These are phyloP conservation scores for Ochotona curzoniae DNA, from an alignment of 2,113 vertebrate species.

Conservation along the genomic window DNA sequence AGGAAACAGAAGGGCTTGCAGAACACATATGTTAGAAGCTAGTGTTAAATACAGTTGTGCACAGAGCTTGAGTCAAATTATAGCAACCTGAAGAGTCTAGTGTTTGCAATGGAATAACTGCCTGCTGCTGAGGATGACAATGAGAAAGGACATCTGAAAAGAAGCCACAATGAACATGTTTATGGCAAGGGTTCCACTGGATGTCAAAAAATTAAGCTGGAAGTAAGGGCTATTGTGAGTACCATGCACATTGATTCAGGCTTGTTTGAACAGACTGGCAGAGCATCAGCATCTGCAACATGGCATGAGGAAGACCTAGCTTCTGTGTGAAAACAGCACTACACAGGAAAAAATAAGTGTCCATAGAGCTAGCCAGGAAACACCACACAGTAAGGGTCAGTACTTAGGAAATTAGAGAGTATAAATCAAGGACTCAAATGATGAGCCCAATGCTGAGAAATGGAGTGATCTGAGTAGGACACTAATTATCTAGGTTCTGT, in stretches of 20 bases:
- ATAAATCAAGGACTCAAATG: neutral
- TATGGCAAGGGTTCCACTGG: neutral
- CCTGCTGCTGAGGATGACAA: neutral
- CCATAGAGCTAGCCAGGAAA: neutral
- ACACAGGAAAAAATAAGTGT: neutral
- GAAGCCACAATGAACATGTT: neutral
- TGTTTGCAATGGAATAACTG: neutral
- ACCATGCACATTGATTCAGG: neutral
- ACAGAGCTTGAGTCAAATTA: neutral
- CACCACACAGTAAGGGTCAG: neutral
- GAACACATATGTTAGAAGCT: neutral
- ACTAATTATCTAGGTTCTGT: neutral
- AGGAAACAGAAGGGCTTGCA: neutral
- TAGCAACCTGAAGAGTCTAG: neutral
- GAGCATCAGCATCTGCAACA: no score
- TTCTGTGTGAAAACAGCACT: neutral
- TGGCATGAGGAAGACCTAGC: neutral
- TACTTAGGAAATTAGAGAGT: neutral
- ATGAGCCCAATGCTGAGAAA: neutral
- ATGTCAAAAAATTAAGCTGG: neutral
- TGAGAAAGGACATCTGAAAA: neutral
- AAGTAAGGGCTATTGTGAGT: neutral
- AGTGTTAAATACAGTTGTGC: neutral
- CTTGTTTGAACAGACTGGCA: neutral
- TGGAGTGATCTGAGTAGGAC: neutral